phyloP scores from a whole-genome alignment of 2,888 invertebrate species.

The Lepeophtheirus nordmannii region DNA sequence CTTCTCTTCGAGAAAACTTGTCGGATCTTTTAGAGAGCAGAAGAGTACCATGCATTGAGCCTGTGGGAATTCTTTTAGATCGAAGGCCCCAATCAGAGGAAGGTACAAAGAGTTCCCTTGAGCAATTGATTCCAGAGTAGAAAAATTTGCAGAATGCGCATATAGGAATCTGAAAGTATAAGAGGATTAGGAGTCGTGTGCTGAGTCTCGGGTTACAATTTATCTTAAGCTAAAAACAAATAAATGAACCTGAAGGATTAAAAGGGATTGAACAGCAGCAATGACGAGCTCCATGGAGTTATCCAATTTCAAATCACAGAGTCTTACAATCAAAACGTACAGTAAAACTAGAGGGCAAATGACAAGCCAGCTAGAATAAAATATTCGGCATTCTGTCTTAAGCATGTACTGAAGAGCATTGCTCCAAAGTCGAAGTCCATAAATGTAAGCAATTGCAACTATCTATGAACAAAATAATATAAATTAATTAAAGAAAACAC shows the following conservation, averaged over 20 bases:
- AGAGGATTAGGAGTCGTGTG: slow-evolving; percentile 1
- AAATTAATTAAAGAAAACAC: neutral
- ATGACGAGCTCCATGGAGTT: slow-evolving; percentile 3
- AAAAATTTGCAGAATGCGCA: slow-evolving; percentile 3
- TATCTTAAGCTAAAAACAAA: neutral
- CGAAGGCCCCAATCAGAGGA: neutral
- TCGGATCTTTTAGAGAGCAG: neutral
- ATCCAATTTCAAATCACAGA: slow-evolving; percentile 2
- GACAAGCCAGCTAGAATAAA: slow-evolving; percentile 1
- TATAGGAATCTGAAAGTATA: neutral
- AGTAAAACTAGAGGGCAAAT: neutral
- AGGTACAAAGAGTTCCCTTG: neutral
- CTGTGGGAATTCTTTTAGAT: neutral
- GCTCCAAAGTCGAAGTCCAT: neutral
- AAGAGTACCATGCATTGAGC: neutral
- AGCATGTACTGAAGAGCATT: slow-evolving; percentile 2
- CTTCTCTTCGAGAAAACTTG: slow-evolving; percentile 5
- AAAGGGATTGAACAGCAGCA: neutral
- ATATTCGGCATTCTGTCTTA: neutral
- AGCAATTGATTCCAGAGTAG: neutral
- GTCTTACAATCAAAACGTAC: neutral
- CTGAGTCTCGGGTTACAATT: neutral
- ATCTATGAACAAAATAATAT: neutral
- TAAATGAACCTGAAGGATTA: neutral
- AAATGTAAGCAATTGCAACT: neutral